Evolutionary conservation across 2,113 vertebrate genomes (phyloP).

Genomic region (Prunella fulvescens): DNA sequence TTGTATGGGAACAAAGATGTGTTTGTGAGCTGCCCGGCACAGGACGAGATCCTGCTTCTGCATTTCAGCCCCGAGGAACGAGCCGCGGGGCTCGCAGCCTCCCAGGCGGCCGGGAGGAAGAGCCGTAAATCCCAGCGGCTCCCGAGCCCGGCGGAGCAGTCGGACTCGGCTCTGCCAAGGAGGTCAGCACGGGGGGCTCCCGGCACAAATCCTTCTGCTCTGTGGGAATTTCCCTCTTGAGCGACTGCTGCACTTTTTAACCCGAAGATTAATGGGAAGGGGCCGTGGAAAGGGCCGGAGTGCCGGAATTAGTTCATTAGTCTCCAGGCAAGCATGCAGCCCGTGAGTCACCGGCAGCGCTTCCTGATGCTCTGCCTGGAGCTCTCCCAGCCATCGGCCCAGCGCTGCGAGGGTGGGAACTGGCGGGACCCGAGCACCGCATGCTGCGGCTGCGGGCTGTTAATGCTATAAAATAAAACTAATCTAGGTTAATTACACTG

Average conservation of each 20-base stretch:
- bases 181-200: neutral
- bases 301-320: neutral
- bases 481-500: slow-evolving; percentile 31
- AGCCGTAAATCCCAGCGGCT: neutral
- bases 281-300: slow-evolving; percentile 25
- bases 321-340: neutral
- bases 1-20: neutral
- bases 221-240: slow-evolving; percentile 23
- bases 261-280: slow-evolving; percentile 9
- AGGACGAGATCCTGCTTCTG: neutral
- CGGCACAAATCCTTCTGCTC: neutral
- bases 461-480: slow-evolving; percentile 12
- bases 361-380: slow-evolving; percentile 24
- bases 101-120: neutral
- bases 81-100: neutral
- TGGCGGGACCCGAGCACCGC: neutral
- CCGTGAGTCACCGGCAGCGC: slow-evolving; percentile 30
- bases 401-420: neutral
- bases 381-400: neutral
- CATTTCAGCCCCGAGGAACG: rapidly evolving
- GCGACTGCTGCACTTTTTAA: neutral
- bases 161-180: neutral
- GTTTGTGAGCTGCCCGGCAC: neutral
- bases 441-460: neutral
- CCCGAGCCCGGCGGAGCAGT: neutral